Conservation (phyloP, 2,797 vertebrate species). For the Oreortyx pictus region DNA sequence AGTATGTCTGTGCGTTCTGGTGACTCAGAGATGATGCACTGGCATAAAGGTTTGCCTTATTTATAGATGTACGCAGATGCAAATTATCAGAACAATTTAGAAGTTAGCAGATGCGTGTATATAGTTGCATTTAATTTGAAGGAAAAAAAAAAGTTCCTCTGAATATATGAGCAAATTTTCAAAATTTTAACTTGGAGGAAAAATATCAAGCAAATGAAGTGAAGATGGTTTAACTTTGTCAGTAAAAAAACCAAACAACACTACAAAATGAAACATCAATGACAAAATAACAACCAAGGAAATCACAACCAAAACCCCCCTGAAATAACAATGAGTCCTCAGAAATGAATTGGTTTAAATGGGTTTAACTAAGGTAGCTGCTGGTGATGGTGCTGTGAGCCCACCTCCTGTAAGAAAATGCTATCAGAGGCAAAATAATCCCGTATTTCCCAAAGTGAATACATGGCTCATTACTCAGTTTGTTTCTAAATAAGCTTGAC, state of each 20-base stretch:
- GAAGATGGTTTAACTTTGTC: background rate
- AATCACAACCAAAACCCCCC: background rate
- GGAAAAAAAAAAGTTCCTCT: background rate
- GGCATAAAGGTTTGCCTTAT: constrained; percentile 51
- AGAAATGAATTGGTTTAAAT: background rate
- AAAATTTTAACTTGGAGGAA: background rate
- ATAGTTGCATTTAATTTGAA: constrained; percentile 1
- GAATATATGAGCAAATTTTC: background rate
- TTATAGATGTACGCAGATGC: constrained; percentile 35
- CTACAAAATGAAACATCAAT: background rate
- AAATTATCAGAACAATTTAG: background rate
- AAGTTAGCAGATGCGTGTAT: background rate
- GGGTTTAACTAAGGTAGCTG: background rate
- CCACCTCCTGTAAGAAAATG: background rate
- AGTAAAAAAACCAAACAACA: background rate
- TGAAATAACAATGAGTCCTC: background rate
- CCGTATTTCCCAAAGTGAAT: background rate
- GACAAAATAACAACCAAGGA: background rate
- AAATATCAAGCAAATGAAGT: background rate
- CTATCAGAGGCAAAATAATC: background rate
- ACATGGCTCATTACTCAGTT: background rate
- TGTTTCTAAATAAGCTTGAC: constrained; percentile 12
- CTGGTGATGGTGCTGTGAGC: background rate
- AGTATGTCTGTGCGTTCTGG: constrained; percentile 17
- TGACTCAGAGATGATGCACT: constrained; percentile 58